A percentile compares a stretch with the other conserved stretches of the same genome.
Conservation (phyloP, 2,797 vertebrate genomes). For the Sebastes ruberrimus region DNA sequence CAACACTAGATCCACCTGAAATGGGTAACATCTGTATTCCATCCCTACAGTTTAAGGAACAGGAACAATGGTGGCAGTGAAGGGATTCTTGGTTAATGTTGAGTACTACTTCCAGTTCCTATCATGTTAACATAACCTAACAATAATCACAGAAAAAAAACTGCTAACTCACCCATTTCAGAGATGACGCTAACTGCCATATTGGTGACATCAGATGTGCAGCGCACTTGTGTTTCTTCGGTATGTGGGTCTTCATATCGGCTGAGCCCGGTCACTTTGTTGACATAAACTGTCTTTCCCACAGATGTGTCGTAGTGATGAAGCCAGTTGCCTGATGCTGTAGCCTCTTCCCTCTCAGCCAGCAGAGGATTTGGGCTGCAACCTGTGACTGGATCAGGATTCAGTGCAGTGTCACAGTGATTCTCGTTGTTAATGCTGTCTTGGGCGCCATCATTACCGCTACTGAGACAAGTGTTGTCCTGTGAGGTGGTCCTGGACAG, state of each 20-base stretch:
- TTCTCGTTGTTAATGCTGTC: conserved; percentile 28
- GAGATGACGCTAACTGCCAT: conserved; percentile 89
- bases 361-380: neutral
- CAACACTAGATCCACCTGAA: conserved; percentile 89
- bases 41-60: conserved; percentile 83
- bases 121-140: neutral
- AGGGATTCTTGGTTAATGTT: neutral
- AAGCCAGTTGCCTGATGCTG: conserved; percentile 83
- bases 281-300: conserved; percentile 90
- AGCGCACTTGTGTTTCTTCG: conserved; percentile 77
- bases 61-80: conserved; percentile 6
- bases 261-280: conserved; percentile 92
- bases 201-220: conserved; percentile 90
- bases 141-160: neutral
- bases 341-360: conserved; percentile 13
- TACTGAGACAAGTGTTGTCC: neutral
- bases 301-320: conserved; percentile 86
- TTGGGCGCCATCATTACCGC: neutral
- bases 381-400: neutral
- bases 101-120: neutral
- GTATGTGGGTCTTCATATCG: conserved; percentile 81
- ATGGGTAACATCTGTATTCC: conserved; percentile 94
- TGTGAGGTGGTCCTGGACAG: conserved; percentile 10
- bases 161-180: conserved; percentile 83
- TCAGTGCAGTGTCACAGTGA: neutral